Evolutionary conservation across 2,888 invertebrate genomes (phyloP), one percentile per base, ranked within the genome.

Genomic region (Boloria euphrosyne): DNA sequence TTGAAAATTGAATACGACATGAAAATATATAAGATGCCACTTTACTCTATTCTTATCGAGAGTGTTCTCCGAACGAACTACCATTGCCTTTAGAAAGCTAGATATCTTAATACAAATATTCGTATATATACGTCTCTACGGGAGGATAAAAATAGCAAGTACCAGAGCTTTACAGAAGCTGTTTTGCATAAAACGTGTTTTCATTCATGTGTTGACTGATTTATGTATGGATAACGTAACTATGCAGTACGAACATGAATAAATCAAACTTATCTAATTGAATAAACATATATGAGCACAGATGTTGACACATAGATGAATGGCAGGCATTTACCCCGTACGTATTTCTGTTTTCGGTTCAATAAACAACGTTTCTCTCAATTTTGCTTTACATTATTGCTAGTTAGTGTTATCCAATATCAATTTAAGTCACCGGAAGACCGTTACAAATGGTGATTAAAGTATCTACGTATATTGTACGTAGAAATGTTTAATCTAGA

Each of bases 71-170:
- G 1, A 13, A n/a, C 44, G 44, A n/a, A 57, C 57, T n/a, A 22
- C 14, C 14, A 16, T n/a, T 43, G 22, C 44, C 18, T 13, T 4
- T 14, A 44, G 14, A 46, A 38, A 38, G 31, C 10, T 38, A 38
- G 31, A 38, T 38, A 38, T 38, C 31, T 38, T 38, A 38, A 38
- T 38, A 38, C 10, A 1, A 38, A 38, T 38, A 38, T 38, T 7
- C 31, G 31, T 38, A 38, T 31, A 31, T 31, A 6, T 6, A 31
- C 22, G 6, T 38, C 7, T 38, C 31, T 38, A 38, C 31, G 10
- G 10, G 55, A n/a, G 31, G 27, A 52, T 55, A 54, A 49, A 62
- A 62, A 62, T 62, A 54, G 62, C 14, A 38, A 17, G 47, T 31
- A 52, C 52, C 27, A 38, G 31, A 16, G 43, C 31, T 18, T 38